Conservation (phyloP, 2,797 vertebrate genomes). For the Leucoraja ocellata region DNA sequence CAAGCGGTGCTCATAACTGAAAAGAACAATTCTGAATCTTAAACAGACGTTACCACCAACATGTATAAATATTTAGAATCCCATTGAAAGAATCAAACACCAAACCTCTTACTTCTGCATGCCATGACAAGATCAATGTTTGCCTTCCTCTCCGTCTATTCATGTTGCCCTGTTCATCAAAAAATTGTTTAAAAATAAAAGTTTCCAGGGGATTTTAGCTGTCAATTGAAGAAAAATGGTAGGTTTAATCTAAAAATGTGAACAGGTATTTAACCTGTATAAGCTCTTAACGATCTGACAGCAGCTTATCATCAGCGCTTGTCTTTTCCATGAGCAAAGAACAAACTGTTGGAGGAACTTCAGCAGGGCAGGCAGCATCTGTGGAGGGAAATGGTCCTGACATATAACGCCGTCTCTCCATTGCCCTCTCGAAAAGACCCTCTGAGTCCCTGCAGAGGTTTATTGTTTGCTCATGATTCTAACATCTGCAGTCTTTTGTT, state of each 20-base stretch:
- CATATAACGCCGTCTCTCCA: too few relatives aligned
- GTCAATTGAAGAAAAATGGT: not conserved
- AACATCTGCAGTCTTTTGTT: too few relatives aligned
- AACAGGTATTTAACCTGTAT: not conserved
- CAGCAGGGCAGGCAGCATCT: too few relatives aligned
- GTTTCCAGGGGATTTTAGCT: not conserved
- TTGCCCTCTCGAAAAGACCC: too few relatives aligned
- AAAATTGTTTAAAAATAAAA: not conserved
- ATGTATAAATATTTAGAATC: conserved; percentile 21
- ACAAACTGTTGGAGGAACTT: too few relatives aligned
- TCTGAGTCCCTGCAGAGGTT: too few relatives aligned
- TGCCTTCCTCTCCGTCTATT: not conserved
- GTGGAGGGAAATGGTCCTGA: too few relatives aligned
- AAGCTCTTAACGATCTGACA: not conserved
- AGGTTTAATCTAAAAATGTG: conserved; percentile 12
- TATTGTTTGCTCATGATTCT: too few relatives aligned
- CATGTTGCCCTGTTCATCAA: not conserved
- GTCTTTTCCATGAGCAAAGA: not conserved
- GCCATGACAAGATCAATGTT: not conserved
- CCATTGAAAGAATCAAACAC: conserved; percentile 22
- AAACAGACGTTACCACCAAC: conserved; percentile 23
- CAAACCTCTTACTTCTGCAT: not conserved
- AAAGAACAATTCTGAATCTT: not conserved
- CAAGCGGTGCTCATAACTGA: not conserved
- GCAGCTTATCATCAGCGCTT: not conserved